Evolutionary conservation across 2,113 vertebrate species (phyloP), one percentile per base, ranked within the genome.

Genomic region (Marmota monax): DNA sequence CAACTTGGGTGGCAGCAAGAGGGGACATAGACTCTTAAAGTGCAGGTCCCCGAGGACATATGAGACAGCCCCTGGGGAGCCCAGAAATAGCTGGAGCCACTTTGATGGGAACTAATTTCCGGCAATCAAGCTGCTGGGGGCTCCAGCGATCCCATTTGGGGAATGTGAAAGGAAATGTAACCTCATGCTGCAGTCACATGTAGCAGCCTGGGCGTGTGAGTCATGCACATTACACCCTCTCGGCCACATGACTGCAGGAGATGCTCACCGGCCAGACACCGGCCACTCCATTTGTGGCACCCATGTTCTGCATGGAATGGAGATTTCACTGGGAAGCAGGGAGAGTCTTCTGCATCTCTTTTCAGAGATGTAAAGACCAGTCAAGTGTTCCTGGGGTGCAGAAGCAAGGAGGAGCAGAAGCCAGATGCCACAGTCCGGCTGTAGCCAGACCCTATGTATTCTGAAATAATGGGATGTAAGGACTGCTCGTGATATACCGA

Each of bases 131-230:
- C 82, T 53, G 45, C 61, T 34, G 1, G 67, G 87, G 84, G 79
- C 74, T 74, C 83, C 76, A 29, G 4, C 1, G 96, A 72, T 94
- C 90, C n/a, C 22, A 37, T 32, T 9, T 17, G 27, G 45, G 42
- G 78, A 67, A 48, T 42, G 39, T 25, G 63, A 76, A 93, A 96
- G 90, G 80, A 96, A 94, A 2, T 7, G 39, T 65, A 70, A 94
- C 95, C 69, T 94, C 65, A 87, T 32, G 56, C 76, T n/a, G 22
- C 51, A 72, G 76, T 73, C 84, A 73, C 79, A 48, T 7, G 45
- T 12, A 2, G 16, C 69, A 69, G 79, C 20, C 84, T 92, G 61
- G 48, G 22, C 56, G 0, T 13, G 48, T 78, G 96, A 93, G 95
- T 90, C 94, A 69, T 4, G 17, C 20, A 69, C 29, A 7, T 23